Conservation (phyloP, 2,888 invertebrate genomes). For the Nesidiocoris tenuis region DNA sequence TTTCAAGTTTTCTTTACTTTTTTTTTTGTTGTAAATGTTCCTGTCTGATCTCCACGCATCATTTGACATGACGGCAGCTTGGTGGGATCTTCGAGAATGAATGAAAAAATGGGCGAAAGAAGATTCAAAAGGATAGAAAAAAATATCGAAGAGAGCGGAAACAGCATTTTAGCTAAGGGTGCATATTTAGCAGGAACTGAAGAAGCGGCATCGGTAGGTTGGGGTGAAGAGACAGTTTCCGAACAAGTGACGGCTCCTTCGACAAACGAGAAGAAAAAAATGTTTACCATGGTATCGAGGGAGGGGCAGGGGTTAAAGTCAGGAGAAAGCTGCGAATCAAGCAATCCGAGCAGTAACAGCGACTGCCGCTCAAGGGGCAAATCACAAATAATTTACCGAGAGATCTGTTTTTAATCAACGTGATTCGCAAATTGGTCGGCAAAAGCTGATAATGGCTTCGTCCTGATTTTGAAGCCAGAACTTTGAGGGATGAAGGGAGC, state of each 20-base stretch:
- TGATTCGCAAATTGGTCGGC: too few relatives aligned
- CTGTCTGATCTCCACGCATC: slow-evolving; percentile 18
- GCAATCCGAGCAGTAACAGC: not conserved
- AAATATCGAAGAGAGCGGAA: slow-evolving; percentile 23
- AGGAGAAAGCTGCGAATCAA: not conserved
- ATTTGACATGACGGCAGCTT: slow-evolving; percentile 39
- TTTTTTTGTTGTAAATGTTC: not conserved
- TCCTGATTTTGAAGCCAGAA: too few relatives aligned
- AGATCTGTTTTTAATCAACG: too few relatives aligned
- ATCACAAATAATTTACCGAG: too few relatives aligned
- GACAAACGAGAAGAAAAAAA: slow-evolving; percentile 22
- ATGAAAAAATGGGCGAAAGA: slow-evolving; percentile 15
- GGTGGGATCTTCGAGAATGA: slow-evolving; percentile 18
- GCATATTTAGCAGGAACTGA: slow-evolving; percentile 39
- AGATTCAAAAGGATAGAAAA: slow-evolving; percentile 9
- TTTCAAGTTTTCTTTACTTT: not conserved
- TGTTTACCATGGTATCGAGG: not conserved
- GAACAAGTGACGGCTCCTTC: slow-evolving; percentile 38
- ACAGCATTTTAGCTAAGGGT: slow-evolving; percentile 40
- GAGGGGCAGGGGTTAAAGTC: not conserved
- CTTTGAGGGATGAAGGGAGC: too few relatives aligned
- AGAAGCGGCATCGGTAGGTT: not conserved
- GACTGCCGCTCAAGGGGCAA: not conserved
- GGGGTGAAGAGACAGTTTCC: slow-evolving; percentile 32
- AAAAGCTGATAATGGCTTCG: too few relatives aligned